Conservation (phyloP, 2,888 invertebrate genomes). For the Polydesmus complanatus region DNA sequence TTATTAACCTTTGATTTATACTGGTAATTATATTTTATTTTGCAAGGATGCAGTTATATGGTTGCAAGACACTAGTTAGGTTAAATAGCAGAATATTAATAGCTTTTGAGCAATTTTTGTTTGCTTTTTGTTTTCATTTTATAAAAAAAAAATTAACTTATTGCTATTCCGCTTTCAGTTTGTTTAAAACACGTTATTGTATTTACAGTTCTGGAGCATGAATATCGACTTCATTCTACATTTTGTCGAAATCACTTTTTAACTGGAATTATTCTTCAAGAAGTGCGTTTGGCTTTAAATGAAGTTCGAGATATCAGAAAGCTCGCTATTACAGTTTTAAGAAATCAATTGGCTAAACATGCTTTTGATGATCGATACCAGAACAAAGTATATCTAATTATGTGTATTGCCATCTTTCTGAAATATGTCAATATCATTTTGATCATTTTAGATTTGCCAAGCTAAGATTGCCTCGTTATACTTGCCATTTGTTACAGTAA, state of each 20-base stretch:
- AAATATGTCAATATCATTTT: neutral
- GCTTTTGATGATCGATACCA: slow-evolving; percentile 83
- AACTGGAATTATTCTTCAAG: slow-evolving; percentile 71
- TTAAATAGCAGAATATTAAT: too few relatives aligned
- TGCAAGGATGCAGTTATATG: too few relatives aligned
- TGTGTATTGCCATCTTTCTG: neutral
- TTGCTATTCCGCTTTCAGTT: neutral
- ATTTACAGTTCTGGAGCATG: slow-evolving; percentile 28
- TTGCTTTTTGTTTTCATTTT: too few relatives aligned
- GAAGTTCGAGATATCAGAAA: slow-evolving; percentile 71
- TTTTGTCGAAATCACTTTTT: slow-evolving; percentile 86
- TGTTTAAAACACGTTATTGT: too few relatives aligned
- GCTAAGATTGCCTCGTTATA: slow-evolving; percentile 78
- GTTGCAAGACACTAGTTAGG: too few relatives aligned
- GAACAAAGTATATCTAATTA: slow-evolving; percentile 42
- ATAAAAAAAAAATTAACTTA: neutral
- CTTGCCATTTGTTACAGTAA: slow-evolving; percentile 76
- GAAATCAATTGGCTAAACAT: slow-evolving; percentile 84
- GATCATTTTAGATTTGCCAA: slow-evolving; percentile 30
- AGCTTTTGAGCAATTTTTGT: too few relatives aligned
- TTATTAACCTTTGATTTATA: too few relatives aligned
- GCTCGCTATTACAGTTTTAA: slow-evolving; percentile 59
- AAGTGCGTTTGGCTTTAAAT: slow-evolving; percentile 70
- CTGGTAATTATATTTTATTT: too few relatives aligned
- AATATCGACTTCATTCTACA: slow-evolving; percentile 50